These are phyloP conservation scores for human DNA, from an alignment of 2,113 vertebrate species.

Conservation along the genomic window GRCh38 chr20:9564501-9565000, in stretches of 20 bases:
- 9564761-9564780: neutral
- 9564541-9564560: neutral
- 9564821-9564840: neutral
- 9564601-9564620: neutral
- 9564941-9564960: neutral
- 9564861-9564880: neutral
- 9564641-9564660: neutral
- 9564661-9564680: neutral
- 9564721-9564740: neutral
- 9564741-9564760: neutral
- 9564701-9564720: neutral
- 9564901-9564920: neutral
- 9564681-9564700: neutral
- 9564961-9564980: neutral
- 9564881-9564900: neutral
- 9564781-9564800: neutral
- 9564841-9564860: neutral
- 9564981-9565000: neutral
- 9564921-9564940: neutral
- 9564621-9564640: neutral
- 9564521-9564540: neutral
- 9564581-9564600: neutral
- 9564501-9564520: neutral
- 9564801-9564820: neutral
- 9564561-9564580: neutral